Evolutionary conservation across 2,888 invertebrate species (phyloP).

Genomic region (Isoperla grammatica): DNA sequence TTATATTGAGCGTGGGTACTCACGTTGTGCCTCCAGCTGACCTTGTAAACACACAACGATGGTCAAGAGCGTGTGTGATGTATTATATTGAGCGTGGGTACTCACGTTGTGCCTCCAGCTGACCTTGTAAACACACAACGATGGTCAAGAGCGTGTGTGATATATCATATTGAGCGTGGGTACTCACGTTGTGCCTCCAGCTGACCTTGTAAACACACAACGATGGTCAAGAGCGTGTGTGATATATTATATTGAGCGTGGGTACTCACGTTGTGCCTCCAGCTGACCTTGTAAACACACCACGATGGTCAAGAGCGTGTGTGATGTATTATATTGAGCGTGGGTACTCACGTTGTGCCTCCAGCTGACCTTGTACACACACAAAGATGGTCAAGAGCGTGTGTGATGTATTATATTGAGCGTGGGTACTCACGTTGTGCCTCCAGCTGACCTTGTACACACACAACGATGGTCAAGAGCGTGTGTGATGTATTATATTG

Average conservation of each 20-base stretch:
- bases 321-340: neutral
- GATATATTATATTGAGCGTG: neutral
- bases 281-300: slow-evolving; percentile 56
- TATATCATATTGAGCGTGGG: neutral
- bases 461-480: no score
- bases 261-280: slow-evolving; percentile 66
- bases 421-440: slow-evolving; percentile 59
- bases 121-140: slow-evolving; percentile 49
- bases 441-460: slow-evolving; percentile 68
- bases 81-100: slow-evolving; percentile 31
- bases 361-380: slow-evolving; percentile 65
- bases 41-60: slow-evolving; percentile 46
- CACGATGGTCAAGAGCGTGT: no score
- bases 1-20: slow-evolving; percentile 40
- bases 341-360: slow-evolving; percentile 61
- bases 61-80: no score
- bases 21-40: slow-evolving; percentile 72
- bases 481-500: no score
- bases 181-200: slow-evolving; percentile 70
- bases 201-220: slow-evolving; percentile 53
- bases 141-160: no score
- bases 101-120: slow-evolving; percentile 73
- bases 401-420: no score
- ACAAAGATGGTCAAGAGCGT: no score
- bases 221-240: no score